Base-by-base conservation (phyloP, 2,113 vertebrate species). In the Nyctereutes procyonoides region DNA sequence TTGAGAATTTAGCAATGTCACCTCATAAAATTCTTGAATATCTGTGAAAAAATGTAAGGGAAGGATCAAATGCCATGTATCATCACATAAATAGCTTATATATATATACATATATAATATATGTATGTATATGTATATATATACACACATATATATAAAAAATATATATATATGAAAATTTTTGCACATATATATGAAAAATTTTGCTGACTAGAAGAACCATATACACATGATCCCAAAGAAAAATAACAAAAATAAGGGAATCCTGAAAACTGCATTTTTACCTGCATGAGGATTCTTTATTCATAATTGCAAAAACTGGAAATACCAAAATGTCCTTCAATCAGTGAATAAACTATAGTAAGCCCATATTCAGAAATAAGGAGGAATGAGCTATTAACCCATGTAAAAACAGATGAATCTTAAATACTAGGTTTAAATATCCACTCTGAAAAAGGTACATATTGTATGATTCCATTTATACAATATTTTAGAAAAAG, bases 21-120 rank as follows among this genome's bases (percentile, higher is more conserved):
- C 99, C 97, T 99, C 99, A 98, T 99, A 99, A 98, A 99, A 99
- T 98, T 99, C 99, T 99, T 99, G 99, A 98, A 99, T 99, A 98
- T 99, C 99, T 99, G 98, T 98, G 97, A 98, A 98, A 56, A 77
- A 89, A 98, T 88, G 2, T 53, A 95, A 85, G 28, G 20, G 28
- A 87, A 85, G 22, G 93, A 92, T 96, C 87, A 96, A 74, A 17
- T 81, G 95, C 73, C 93, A 95, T 85, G 69, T 16, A 85, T 5
- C 6, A 80, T 10, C 22, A 96, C 55, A 87, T 20, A 96, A 84
- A 96, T 51, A 92, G 6, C 19, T 94, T 90, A 35, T 81, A 8
- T 32, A 8, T 32, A 9, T 56, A 35, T 28, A 2, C 30, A 71
- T 35, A 62, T 77, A 43, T 43, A 43, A 43, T 43, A 43, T 43